These are phyloP conservation scores for Sinodicranocentrus sp. DNA, from an alignment of 2,888 invertebrate genomes.

Conservation along the genomic window DNA sequence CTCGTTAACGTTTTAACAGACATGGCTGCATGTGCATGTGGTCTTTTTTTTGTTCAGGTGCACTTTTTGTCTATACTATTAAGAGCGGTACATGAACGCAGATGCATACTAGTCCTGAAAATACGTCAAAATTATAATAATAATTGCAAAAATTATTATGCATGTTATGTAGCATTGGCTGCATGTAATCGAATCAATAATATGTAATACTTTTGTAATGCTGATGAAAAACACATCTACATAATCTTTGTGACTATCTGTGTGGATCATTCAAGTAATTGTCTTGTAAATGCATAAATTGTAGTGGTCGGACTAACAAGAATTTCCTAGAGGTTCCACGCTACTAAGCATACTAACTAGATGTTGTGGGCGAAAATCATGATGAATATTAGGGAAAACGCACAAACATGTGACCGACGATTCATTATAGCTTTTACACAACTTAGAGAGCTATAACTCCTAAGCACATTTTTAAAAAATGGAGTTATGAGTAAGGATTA, in stretches of 20 bases:
- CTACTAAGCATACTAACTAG: background rate
- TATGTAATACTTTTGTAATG: background rate
- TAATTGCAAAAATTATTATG: background rate
- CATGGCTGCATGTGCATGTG: too few relatives aligned
- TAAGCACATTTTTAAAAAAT: background rate
- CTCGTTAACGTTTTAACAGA: too few relatives aligned
- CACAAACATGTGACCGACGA: background rate
- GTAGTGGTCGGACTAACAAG: background rate
- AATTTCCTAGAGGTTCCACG: background rate
- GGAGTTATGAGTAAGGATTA: too few relatives aligned
- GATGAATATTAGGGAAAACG: background rate
- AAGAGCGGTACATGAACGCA: too few relatives aligned
- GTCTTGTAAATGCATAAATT: background rate
- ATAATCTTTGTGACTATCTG: conserved; percentile 4
- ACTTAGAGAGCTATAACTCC: background rate
- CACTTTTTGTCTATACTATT: too few relatives aligned
- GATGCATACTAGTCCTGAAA: too few relatives aligned
- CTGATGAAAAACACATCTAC: background rate
- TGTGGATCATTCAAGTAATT: conserved; percentile 2
- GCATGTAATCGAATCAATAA: conserved; percentile 6
- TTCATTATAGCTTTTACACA: background rate
- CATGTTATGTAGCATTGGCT: background rate
- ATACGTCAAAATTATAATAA: background rate
- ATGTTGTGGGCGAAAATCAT: background rate
- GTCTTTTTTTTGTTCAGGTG: too few relatives aligned